Evolutionary conservation across 2,888 invertebrate species (phyloP).

Genomic region (Sceliomorpha sp.): DNA sequence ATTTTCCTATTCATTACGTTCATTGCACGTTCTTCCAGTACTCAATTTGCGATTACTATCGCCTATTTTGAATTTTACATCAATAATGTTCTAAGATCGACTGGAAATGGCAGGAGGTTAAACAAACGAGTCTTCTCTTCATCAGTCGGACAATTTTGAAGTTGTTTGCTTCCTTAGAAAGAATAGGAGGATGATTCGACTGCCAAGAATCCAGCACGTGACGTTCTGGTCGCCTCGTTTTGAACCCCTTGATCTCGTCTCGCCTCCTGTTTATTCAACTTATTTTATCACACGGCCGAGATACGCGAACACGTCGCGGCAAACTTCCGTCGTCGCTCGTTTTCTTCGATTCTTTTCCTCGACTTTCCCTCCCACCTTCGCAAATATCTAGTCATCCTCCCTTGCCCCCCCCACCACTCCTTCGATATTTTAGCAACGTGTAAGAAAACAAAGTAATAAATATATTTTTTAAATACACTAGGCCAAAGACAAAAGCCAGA

Average conservation of each 20-base stretch:
- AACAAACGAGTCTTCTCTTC: constrained; percentile 72
- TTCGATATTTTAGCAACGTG: too few relatives aligned
- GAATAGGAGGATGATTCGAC: constrained; percentile 48
- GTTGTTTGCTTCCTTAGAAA: constrained; percentile 68
- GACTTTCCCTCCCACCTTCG: constrained; percentile 21
- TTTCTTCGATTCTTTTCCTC: constrained; percentile 38
- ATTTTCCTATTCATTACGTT: too few relatives aligned
- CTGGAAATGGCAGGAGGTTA: constrained; percentile 55
- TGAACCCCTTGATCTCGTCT: constrained; percentile 57
- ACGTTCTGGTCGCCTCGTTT: constrained; percentile 64
- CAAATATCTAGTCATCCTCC: constrained; percentile 22
- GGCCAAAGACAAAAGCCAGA: too few relatives aligned
- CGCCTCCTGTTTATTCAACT: constrained; percentile 74
- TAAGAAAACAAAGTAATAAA: too few relatives aligned
- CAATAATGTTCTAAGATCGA: too few relatives aligned
- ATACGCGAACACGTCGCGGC: constrained; percentile 67
- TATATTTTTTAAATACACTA: too few relatives aligned
- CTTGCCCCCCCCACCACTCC: too few relatives aligned
- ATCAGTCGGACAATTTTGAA: constrained; percentile 68
- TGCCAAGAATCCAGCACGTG: constrained; percentile 67
- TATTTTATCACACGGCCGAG: constrained; percentile 75
- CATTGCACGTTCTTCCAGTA: too few relatives aligned
- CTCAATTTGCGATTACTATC: too few relatives aligned
- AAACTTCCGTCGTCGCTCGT: constrained; percentile 68
- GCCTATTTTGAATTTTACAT: too few relatives aligned